Conservation (phyloP, 2,888 invertebrate genomes). For the Helleia helle region DNA sequence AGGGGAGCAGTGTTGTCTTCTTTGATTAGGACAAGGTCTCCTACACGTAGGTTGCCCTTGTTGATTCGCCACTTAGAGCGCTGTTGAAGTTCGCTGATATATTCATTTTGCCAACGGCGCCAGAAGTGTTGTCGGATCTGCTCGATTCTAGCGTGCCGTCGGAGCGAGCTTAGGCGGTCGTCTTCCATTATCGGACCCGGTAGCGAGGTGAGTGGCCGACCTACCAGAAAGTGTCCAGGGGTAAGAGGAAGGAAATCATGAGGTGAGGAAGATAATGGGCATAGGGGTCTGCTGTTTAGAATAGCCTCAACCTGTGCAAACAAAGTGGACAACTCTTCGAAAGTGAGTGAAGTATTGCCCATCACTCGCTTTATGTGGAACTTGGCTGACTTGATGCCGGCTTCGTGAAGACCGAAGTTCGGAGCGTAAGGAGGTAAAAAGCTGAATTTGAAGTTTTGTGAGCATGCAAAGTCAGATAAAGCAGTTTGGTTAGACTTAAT, state of each 20-base stretch:
- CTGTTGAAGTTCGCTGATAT: conserved; percentile 17
- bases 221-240: too few species aligned
- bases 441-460: conserved; percentile 22
- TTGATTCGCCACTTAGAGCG: conserved; percentile 18
- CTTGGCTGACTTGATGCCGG: conserved; percentile 17
- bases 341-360: neutral
- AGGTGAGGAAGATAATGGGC: conserved; percentile 4
- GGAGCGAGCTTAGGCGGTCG: neutral
- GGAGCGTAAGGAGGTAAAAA: too few species aligned
- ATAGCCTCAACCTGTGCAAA: too few species aligned
- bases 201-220: too few species aligned
- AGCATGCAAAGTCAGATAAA: conserved; percentile 19
- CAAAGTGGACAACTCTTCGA: too few species aligned
- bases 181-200: neutral
- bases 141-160: conserved; percentile 5
- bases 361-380: neutral
- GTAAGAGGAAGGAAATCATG: neutral
- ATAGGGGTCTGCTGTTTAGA: too few species aligned
- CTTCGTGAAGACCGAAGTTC: too few species aligned
- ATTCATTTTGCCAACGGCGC: conserved; percentile 12
- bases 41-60: too few species aligned
- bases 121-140: conserved; percentile 13
- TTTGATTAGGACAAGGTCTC: too few species aligned
- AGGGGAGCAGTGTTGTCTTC: too few species aligned
- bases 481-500: conserved; percentile 12